A percentile compares a stretch with the other conserved stretches of the same genome.
Conservation (phyloP, 2,797 vertebrate species). For the Lophura swinhoii region DNA sequence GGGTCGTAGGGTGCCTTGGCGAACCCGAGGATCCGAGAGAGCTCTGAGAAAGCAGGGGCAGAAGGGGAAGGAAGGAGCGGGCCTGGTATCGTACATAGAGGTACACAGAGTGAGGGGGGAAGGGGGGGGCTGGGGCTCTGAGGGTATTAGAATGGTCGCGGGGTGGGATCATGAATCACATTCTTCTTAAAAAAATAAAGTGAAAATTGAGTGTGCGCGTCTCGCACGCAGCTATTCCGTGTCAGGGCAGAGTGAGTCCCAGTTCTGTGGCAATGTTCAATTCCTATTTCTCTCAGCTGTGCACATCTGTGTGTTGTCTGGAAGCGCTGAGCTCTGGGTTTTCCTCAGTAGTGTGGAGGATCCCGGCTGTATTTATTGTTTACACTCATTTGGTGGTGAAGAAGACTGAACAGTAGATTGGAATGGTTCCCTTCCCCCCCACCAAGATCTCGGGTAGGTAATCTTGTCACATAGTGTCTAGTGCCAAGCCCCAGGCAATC, state of each 20-base stretch:
- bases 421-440: too few relatives aligned
- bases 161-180: background rate
- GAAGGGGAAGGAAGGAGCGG: too few relatives aligned
- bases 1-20: too few relatives aligned
- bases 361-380: background rate
- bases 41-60: too few relatives aligned
- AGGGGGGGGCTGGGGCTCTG: background rate
- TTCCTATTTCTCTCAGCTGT: background rate
- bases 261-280: fast-evolving
- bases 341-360: background rate
- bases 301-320: background rate
- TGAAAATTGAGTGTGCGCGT: background rate
- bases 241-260: background rate
- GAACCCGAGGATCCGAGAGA: too few relatives aligned
- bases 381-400: fast-evolving
- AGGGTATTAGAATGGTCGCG: background rate
- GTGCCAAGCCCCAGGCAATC: background rate
- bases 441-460: background rate
- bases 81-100: too few relatives aligned
- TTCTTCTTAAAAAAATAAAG: background rate
- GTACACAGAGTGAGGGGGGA: too few relatives aligned
- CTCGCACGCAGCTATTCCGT: background rate
- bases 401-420: background rate
- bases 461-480: background rate
- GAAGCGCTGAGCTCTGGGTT: background rate